These are phyloP conservation scores for Drosophila punjabiensis DNA, from an alignment of 1,140 invertebrate species.

Conservation along the genomic window DNA sequence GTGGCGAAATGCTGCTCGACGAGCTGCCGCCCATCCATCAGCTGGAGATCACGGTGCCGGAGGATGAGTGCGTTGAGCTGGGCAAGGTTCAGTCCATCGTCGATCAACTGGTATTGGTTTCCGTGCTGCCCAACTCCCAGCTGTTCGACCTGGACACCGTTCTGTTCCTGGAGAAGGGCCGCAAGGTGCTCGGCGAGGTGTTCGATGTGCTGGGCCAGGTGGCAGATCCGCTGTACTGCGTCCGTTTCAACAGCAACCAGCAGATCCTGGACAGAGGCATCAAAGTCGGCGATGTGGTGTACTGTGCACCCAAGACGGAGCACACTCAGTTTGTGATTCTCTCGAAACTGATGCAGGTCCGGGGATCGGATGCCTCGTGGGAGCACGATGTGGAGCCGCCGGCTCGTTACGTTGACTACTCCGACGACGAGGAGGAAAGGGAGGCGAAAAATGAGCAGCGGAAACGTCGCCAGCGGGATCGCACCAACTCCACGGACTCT, in stretches of 20 bases:
- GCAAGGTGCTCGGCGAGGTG: slow-evolving; percentile 90
- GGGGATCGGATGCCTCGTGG: slow-evolving; percentile 94
- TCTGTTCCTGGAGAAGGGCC: slow-evolving; percentile 91
- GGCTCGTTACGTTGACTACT: slow-evolving; percentile 90
- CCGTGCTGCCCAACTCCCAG: slow-evolving; percentile 89
- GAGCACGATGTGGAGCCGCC: slow-evolving; percentile 93
- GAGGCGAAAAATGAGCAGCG: slow-evolving; percentile 85
- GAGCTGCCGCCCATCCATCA: slow-evolving; percentile 94
- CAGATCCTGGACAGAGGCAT: slow-evolving; percentile 90
- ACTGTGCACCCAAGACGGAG: slow-evolving; percentile 91
- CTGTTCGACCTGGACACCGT: slow-evolving; percentile 94
- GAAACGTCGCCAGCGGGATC: slow-evolving; percentile 65
- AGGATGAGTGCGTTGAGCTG: slow-evolving; percentile 90
- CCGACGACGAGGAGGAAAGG: slow-evolving; percentile 95
- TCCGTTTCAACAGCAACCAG: slow-evolving; percentile 92
- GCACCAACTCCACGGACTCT: slow-evolving; percentile 66
- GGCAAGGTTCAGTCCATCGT: slow-evolving; percentile 91
- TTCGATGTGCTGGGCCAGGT: slow-evolving; percentile 96
- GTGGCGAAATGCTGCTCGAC: slow-evolving; percentile 86
- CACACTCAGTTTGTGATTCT: slow-evolving; percentile 92
- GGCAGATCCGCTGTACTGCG: slow-evolving; percentile 91
- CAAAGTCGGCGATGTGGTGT: slow-evolving; percentile 89
- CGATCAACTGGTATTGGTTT: slow-evolving; percentile 91
- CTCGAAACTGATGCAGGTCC: slow-evolving; percentile 90
- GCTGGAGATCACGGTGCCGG: slow-evolving; percentile 91